Evolutionary conservation across 2,888 invertebrate genomes (phyloP).

Genomic region (Caprella mutica): DNA sequence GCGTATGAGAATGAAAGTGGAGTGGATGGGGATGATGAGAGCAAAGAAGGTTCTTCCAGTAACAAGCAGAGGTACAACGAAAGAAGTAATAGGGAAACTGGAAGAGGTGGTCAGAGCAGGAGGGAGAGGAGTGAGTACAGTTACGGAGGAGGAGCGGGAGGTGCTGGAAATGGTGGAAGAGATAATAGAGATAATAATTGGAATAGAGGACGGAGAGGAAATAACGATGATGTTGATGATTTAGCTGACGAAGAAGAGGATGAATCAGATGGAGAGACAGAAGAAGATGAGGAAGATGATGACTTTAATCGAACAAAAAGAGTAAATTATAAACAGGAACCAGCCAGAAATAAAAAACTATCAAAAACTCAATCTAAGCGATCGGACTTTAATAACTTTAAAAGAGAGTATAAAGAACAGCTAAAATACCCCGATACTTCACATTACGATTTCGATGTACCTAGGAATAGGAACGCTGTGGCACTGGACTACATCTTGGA

Average conservation of each 20-base stretch:
- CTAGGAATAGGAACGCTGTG: too few relatives aligned
- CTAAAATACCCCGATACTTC: too few relatives aligned
- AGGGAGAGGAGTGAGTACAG: not conserved
- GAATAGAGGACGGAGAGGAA: not conserved
- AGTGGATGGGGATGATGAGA: not conserved
- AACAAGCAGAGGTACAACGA: not conserved
- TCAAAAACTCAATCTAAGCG: too few relatives aligned
- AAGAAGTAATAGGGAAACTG: not conserved
- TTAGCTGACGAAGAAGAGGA: not conserved
- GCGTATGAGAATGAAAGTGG: not conserved
- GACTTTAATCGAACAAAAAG: too few relatives aligned
- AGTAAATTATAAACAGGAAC: too few relatives aligned
- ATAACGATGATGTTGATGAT: not conserved
- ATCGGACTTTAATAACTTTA: too few relatives aligned
- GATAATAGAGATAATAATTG: not conserved
- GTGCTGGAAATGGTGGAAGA: not conserved
- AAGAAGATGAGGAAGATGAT: not conserved
- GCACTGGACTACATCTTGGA: too few relatives aligned
- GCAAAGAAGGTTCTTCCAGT: not conserved
- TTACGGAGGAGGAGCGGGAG: not conserved
- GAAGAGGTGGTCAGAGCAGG: not conserved
- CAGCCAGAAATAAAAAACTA: too few relatives aligned
- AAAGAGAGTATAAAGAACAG: too few relatives aligned
- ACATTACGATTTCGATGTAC: too few relatives aligned
- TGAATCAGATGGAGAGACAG: not conserved